Percentiles rank a stretch among this genome's conserved stretches.
These are phyloP conservation scores for Notamacropus eugenii DNA, from an alignment of 2,797 vertebrate species.

Conservation along the genomic window DNA sequence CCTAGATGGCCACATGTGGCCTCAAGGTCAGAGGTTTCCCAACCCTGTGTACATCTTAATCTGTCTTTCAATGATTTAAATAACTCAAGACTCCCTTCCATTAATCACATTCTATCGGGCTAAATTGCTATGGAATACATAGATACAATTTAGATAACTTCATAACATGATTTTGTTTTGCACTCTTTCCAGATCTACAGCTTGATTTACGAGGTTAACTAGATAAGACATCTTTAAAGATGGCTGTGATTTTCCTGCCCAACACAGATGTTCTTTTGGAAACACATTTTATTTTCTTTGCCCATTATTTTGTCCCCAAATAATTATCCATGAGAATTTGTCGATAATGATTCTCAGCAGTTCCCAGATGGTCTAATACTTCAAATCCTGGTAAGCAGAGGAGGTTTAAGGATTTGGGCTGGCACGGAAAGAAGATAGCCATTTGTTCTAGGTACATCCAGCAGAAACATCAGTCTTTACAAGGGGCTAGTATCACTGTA, in stretches of 20 bases:
- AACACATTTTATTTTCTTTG: neutral
- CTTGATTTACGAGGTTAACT: neutral
- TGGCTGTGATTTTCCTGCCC: neutral
- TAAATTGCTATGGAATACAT: neutral
- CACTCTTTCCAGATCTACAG: neutral
- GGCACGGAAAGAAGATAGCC: neutral
- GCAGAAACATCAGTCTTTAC: neutral
- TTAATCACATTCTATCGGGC: neutral
- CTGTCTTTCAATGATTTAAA: neutral
- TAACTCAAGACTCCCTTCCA: neutral
- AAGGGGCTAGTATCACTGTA: slow-evolving; percentile 2
- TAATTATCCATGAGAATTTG: slow-evolving; percentile 13
- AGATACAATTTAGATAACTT: neutral
- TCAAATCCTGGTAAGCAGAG: neutral
- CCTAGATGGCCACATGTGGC: too few species aligned
- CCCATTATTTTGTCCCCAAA: slow-evolving; percentile 16
- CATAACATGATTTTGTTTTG: neutral
- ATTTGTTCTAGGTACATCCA: neutral
- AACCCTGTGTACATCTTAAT: slow-evolving; percentile 11
- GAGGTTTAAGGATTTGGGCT: neutral
- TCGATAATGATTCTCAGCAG: slow-evolving; percentile 13
- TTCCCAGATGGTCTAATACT: neutral
- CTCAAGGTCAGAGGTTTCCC: too few species aligned
- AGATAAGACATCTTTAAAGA: neutral
- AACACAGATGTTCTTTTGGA: slow-evolving; percentile 32